Evolutionary conservation across 2,888 invertebrate genomes (phyloP).

Genomic region (Epiblema foenella): DNA sequence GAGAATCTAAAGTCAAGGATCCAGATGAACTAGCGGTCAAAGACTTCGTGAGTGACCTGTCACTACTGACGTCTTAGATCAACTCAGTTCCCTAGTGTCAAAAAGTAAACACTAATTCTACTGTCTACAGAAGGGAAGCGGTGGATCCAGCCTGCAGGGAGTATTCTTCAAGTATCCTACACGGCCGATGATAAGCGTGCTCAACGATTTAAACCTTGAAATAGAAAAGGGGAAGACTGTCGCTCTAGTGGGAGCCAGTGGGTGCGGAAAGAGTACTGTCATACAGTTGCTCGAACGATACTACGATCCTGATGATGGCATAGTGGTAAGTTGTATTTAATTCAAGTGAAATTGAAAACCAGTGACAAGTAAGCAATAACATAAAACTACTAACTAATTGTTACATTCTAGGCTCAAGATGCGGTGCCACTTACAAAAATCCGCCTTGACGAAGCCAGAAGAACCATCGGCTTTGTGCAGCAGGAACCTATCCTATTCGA

Average conservation of each 20-base stretch:
- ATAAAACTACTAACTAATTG: not conserved
- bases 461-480: conserved; percentile 94
- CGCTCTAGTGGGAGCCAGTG: conserved; percentile 92
- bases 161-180: conserved; percentile 92
- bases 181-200: conserved; percentile 87
- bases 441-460: conserved; percentile 87
- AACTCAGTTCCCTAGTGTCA: not conserved
- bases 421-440: conserved; percentile 77
- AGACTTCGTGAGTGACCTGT: conserved; percentile 67
- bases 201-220: conserved; percentile 87
- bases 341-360: too few species aligned
- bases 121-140: conserved; percentile 80
- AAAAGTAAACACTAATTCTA: not conserved
- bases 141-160: conserved; percentile 88
- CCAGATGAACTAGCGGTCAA: conserved; percentile 67
- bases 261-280: conserved; percentile 95
- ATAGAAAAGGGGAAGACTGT: conserved; percentile 89
- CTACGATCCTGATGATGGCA: conserved; percentile 90
- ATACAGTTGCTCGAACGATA: conserved; percentile 93
- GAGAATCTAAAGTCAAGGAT: conserved; percentile 86
- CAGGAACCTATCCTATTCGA: conserved; percentile 97
- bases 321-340: conserved; percentile 80
- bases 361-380: not conserved
- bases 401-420: conserved; percentile 74
- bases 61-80: not conserved